These are phyloP conservation scores for Halocaridina rubra DNA, from an alignment of 2,888 invertebrate species.

Conservation along the genomic window DNA sequence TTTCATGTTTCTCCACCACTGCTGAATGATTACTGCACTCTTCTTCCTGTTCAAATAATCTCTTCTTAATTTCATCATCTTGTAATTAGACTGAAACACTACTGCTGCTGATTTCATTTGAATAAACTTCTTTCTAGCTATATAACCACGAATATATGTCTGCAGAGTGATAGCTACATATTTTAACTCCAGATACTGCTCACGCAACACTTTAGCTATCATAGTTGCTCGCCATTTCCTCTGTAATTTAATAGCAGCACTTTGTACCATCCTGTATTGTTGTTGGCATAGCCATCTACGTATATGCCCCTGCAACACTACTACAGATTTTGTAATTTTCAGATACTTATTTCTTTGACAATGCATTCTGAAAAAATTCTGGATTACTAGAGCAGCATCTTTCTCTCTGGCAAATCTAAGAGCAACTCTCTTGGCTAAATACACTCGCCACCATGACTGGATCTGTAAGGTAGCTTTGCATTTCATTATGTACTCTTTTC, in stretches of 20 bases:
- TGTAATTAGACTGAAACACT: constrained; percentile 16
- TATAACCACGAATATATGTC: neutral
- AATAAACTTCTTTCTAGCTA: neutral
- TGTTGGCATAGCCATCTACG: neutral
- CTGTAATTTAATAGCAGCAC: constrained; percentile 12
- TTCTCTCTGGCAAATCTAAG: neutral
- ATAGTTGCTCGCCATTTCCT: neutral
- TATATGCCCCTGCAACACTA: neutral
- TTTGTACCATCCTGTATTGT: neutral
- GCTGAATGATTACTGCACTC: neutral
- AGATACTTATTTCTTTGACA: neutral
- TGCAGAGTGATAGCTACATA: neutral
- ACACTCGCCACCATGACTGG: neutral
- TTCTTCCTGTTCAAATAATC: neutral
- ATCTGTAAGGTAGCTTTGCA: neutral
- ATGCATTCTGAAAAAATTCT: neutral
- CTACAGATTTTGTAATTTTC: neutral
- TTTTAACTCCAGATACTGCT: neutral
- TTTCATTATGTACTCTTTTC: neutral
- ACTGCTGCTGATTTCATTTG: neutral
- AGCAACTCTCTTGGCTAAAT: neutral
- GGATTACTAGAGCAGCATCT: neutral
- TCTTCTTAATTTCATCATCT: neutral
- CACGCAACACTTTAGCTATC: neutral
- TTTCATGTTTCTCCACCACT: neutral